Base-by-base conservation (phyloP, 2,113 vertebrate genomes). In the Phycodurus eques region DNA sequence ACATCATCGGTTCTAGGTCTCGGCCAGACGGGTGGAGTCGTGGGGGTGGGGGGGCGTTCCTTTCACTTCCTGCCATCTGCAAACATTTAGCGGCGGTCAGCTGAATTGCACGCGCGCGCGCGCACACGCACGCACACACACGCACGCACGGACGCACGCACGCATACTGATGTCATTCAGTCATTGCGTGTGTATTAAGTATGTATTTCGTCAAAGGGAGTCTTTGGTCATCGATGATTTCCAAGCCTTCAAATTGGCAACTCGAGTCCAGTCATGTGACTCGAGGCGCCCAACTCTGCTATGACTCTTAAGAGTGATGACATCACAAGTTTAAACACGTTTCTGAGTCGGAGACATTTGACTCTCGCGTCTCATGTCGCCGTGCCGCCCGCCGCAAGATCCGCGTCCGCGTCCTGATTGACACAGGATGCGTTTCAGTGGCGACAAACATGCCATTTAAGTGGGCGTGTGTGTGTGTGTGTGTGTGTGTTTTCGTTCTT, bases 31-130 rank as follows among this genome's bases (percentile, higher is more conserved):
- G 67, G 31, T 33, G 71, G 44, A 15, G 15, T 39, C 54, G 33
- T 1, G 83, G 83, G 60, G 74, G 69, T 62, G 68, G 51, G 60
- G 4, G 82, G 81, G 83, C 74, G 82, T 90, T 88, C 56, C 85
- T 1, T 27, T 27, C 27, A 27, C 35, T 39, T 39, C 35, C 35
- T 67, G 67, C 79, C 88, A 91, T 91, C 89, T 92, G 90, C 84
- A 90, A 83, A 70, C 80, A 19, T 66, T 92, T 89, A 86, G 71
- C 54, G 44, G 49, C 15, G 67, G 70, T 88, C 79, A 85, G 69
- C 61, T 61, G 56, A 73, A 83, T 84, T 86, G 27, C 51, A 68
- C n/a, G n/a, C n/a, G n/a, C n/a, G n/a, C n/a, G n/a, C n/a, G n/a
- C n/a, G n/a, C n/a, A n/a, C 70, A 57, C 68, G 44, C 31, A 33